phyloP scores from a whole-genome alignment of 2,797 vertebrate genomes.

The Anabas testudineus region DNA sequence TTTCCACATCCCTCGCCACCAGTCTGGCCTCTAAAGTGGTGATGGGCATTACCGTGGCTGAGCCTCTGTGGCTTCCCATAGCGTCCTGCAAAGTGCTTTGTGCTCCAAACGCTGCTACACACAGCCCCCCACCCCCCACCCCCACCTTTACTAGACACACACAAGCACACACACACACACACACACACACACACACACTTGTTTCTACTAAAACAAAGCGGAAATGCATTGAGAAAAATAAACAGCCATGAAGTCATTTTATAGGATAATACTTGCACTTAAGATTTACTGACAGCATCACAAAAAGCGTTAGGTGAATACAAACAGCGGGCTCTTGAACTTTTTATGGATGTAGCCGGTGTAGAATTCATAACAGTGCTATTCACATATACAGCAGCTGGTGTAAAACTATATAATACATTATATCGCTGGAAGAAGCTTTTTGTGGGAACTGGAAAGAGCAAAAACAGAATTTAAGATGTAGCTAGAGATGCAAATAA shows the following conservation, averaged over 20 bases:
- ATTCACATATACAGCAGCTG: slow-evolving; percentile 15
- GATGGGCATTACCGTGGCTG: slow-evolving; percentile 75
- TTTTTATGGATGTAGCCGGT: slow-evolving; percentile 1
- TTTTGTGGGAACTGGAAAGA: slow-evolving; percentile 31
- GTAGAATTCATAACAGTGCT: slow-evolving; percentile 13
- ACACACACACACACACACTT: slow-evolving; percentile 26
- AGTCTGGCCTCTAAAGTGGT: slow-evolving; percentile 77
- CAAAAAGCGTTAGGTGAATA: slow-evolving; percentile 12
- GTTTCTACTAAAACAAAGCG: slow-evolving; percentile 24
- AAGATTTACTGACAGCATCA: slow-evolving; percentile 34
- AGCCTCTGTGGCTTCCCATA: slow-evolving; percentile 74
- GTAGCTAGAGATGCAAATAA: slow-evolving; percentile 53
- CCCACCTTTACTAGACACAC: not conserved
- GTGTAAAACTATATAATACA: slow-evolving; percentile 50
- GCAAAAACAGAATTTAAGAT: slow-evolving; percentile 14
- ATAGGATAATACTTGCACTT: slow-evolving; percentile 22
- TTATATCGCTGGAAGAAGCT: slow-evolving; percentile 44
- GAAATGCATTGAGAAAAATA: slow-evolving; percentile 45
- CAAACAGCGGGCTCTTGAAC: slow-evolving; percentile 3
- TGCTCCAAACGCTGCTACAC: slow-evolving; percentile 53
- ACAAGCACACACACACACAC: slow-evolving; percentile 8
- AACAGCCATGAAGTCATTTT: slow-evolving; percentile 48
- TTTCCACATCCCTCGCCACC: slow-evolving; percentile 76
- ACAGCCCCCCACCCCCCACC: slow-evolving; percentile 16
- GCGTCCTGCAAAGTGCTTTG: slow-evolving; percentile 75